Base-by-base conservation (phyloP, 2,797 vertebrate species). In the Anguilla marmorata region DNA sequence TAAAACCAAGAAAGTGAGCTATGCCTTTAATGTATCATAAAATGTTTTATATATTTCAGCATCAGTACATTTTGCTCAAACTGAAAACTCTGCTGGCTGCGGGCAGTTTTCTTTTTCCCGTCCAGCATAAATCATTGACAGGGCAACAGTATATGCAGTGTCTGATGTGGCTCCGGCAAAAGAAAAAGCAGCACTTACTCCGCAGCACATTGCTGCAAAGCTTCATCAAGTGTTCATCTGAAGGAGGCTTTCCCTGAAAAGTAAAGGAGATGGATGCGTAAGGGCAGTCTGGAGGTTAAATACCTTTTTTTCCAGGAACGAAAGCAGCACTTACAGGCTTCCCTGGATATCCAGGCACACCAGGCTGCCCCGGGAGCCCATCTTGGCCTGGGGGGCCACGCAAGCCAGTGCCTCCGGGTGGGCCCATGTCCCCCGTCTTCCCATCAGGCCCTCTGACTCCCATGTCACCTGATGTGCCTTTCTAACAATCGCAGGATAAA, bases 341-440 rank as follows among this genome's bases (percentile, higher is more conserved):
- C 52, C 96, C 96, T n/a, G 96, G 96, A 91, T 94, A 93, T 52
- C 96, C 96, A 41, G 96, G 96, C 86, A 94, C 92, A 1, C 96
- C 96, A 0, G 96, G 95, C 86, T 94, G 94, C 66, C 96, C 96
- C 0, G 95, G 95, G 85, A 91, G 89, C 37, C 96, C 96, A 4
- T 96, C 94, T 79, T 95, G 94, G 33, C 96, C 96, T 0, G 94
- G 90, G 89, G 93, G 92, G 60, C 96, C 96, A 80, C 96, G 92
- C 19, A 94, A 93, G 19, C 96, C 96, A 16, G 88, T 88, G 27
- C 88, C 63, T 86, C 96, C 96, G 60, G 86, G 19, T 30, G 94
- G 92, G 24, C 95, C 95, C 48, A 37, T 27, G 79, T 94, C 95
- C 11, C 96, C 96, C 89, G 96, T 96, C 86, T 94, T 96, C 27